Percentiles rank a stretch among this genome's conserved stretches.
phyloP scores from a whole-genome alignment of 2,113 vertebrate genomes.

The Gallinago paraguaiae region DNA sequence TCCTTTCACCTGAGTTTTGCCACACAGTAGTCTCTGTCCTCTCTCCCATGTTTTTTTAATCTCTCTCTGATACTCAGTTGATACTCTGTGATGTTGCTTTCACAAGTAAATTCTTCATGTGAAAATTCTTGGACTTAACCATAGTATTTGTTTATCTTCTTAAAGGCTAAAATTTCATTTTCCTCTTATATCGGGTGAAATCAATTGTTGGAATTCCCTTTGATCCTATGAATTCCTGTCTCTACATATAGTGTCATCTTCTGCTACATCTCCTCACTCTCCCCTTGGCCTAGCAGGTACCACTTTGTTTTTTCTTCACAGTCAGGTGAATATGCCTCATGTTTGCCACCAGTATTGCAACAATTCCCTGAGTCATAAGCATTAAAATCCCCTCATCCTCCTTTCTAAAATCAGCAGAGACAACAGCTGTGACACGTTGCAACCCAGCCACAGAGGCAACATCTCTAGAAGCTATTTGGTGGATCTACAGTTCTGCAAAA shows the following conservation, averaged over 20 bases:
- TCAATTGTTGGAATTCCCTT: background rate
- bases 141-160: background rate
- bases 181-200: background rate
- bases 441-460: background rate
- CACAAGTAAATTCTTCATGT: background rate
- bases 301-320: background rate
- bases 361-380: background rate
- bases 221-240: background rate
- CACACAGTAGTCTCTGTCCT: background rate
- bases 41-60: background rate
- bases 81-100: background rate
- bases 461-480: background rate
- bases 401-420: background rate
- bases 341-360: background rate
- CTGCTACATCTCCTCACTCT: background rate
- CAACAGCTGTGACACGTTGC: background rate
- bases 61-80: background rate
- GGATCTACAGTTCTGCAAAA: background rate
- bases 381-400: background rate
- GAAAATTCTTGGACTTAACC: background rate
- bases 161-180: background rate
- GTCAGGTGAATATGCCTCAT: background rate
- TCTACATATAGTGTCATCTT: background rate
- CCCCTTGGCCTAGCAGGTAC: background rate
- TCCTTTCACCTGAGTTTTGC: background rate